Evolutionary conservation across 2,797 vertebrate species (phyloP).

Genomic region (Lutra lutra): DNA sequence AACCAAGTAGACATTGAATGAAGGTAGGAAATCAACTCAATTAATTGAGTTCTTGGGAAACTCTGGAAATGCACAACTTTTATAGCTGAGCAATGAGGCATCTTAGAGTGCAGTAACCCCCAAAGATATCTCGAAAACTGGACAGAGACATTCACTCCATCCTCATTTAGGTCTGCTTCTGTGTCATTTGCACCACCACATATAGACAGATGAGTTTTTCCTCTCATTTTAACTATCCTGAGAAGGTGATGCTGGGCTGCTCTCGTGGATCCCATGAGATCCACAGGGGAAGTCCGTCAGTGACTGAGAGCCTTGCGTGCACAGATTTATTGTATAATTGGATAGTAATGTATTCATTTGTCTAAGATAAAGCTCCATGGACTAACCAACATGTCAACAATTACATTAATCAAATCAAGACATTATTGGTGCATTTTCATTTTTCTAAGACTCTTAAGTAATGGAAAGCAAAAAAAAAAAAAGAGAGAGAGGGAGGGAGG

Average conservation of each 20-base stretch:
- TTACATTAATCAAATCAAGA: background rate
- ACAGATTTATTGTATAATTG: background rate
- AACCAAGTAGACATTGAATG: background rate
- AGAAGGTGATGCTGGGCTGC: background rate
- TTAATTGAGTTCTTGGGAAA: background rate
- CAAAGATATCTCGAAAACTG: background rate
- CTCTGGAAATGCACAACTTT: background rate
- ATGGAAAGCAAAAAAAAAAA: background rate
- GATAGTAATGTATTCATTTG: background rate
- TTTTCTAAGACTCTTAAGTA: conserved; percentile 34
- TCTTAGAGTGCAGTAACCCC: background rate
- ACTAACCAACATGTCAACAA: background rate
- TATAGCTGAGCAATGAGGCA: background rate
- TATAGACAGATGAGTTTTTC: background rate
- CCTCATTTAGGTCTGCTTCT: background rate
- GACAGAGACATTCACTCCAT: background rate
- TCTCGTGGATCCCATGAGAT: background rate
- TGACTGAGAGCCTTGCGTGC: background rate
- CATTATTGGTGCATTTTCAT: background rate
- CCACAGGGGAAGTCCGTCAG: background rate
- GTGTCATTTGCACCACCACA: background rate
- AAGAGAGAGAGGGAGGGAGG: rapidly evolving
- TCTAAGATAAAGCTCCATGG: background rate
- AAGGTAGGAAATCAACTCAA: background rate
- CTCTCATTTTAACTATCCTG: background rate